Base-by-base conservation (phyloP, 2,113 vertebrate genomes). In the Struthio camelus region DNA sequence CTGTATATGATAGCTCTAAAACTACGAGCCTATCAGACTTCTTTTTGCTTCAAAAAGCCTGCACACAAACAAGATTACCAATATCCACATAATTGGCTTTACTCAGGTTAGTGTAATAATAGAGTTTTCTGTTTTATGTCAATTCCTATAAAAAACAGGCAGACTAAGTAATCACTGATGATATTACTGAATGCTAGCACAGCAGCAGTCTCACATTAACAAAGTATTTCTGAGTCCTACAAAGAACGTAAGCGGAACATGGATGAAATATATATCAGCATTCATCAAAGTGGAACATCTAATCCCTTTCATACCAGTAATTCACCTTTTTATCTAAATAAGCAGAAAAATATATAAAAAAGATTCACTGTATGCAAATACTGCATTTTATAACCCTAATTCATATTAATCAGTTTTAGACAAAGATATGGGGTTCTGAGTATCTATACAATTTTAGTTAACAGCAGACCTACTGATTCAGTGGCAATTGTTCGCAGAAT, bases 401-500 rank as follows among this genome's bases (percentile, higher is more conserved):
- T 82, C n/a, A 20, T 44, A 85, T 36, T 22, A 88, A 66, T 77
- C 58, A 11, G 32, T 59, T 88, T 92, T 76, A 87, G 50, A 19
- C 25, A 90, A 87, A 67, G 25, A 48, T 44, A 89, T 46, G 17
- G 8, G 13, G n/a, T 3, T 67, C 73, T 75, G 13, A 77, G 18
- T 69, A 44, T n/a, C 27, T 40, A 2, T 59, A 44, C 10, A 10
- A 90, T 77, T 82, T 92, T 69, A 66, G 64, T 56, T 90, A 79
- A 70, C 40, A 79, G 69, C 19, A 90, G 50, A 89, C 40, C 61
- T 96, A 61, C 61, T 91, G 71, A 76, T 85, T 91, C 93, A 90
- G 83, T 94, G 48, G 72, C 62, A 94, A n/a, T 69, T 94, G 66
- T 89, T 92, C 77, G 69, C 73, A 85, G 90, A 86, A 83, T 96